These are phyloP conservation scores for Euclidia mi DNA, from an alignment of 2,888 invertebrate species.

Conservation along the genomic window DNA sequence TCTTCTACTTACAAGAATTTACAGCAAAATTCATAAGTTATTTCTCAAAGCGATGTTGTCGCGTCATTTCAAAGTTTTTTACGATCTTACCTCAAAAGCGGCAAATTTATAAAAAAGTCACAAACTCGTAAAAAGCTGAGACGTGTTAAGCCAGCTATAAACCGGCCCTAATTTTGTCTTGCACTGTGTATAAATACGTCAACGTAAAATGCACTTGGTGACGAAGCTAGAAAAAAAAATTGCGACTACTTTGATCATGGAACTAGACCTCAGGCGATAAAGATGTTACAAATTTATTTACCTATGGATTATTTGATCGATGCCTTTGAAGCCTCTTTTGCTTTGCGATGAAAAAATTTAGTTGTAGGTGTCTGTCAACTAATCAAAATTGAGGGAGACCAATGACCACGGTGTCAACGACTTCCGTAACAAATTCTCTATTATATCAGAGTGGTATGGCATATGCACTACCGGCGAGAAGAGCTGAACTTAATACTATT, in stretches of 20 bases:
- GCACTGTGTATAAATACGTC: neutral
- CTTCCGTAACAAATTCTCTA: no score
- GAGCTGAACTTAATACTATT: no score
- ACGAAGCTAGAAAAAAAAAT: neutral
- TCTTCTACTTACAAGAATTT: constrained; percentile 9
- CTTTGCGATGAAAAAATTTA: no score
- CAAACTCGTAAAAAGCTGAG: constrained; percentile 42
- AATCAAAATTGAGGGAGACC: no score
- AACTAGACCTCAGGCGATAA: no score
- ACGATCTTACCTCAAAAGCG: constrained; percentile 25
- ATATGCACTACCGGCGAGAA: no score
- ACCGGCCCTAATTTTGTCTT: constrained; percentile 26
- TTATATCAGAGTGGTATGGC: no score
- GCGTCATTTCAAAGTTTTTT: constrained; percentile 45
- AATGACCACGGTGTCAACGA: no score
- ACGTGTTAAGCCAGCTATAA: constrained; percentile 37
- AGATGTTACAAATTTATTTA: no score
- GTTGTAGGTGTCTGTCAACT: no score
- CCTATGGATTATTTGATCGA: no score
- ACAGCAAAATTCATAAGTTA: constrained; percentile 19
- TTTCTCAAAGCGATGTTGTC: constrained; percentile 26
- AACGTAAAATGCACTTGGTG: neutral
- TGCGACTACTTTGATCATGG: neutral
- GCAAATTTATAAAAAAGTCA: constrained; percentile 40
- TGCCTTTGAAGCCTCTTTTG: no score